Evolutionary conservation across 2,888 invertebrate species (phyloP), one percentile per base, ranked within the genome.

Genomic region (Sphecodes monilicornis): DNA sequence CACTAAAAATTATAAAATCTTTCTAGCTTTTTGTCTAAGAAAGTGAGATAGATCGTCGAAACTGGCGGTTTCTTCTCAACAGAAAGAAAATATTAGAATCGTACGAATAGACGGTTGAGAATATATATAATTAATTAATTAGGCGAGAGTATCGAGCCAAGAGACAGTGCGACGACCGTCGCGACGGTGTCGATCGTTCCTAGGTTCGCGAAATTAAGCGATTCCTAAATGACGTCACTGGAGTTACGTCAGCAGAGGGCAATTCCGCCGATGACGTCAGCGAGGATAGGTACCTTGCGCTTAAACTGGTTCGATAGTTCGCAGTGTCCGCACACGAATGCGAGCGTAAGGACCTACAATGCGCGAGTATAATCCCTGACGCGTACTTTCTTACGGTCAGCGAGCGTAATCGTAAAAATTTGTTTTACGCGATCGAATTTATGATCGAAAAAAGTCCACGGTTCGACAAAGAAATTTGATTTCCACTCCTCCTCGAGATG

Each of bases 251-350:
- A 76, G 66, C 72, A 43, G n/a, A 5, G 16, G 4, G 3, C 22
- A 32, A 36, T 13, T 26, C 64, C 13, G 16, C 29, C 41, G 22
- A 57, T 76, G 68, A 83, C 80, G 82, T 80, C 80, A 80, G n/a
- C 54, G 26, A 22, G 39, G 13, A 29, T n/a, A 66, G n/a, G 29
- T 75, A 26, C 60, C 22, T 6, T 22, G 18, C 13, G 13, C 39
- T 64, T 16, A 22, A 64, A 64, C 64, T 22, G 32, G 64, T 36
- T 64, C 64, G 64, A 64, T 64, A 64, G 22, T 18, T 36, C 64
- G 32, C 8, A 5, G 29, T 22, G 18, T 8, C 22, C 18, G 18
- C 60, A 29, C 60, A 29, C 60, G 29, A 60, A 60, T 29, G 16
- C 60, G 60, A 29, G 60, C n/a, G n/a, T n/a, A n/a, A n/a, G n/a